Conservation (phyloP, 2,113 vertebrate genomes). For the Halichoerus grypus region DNA sequence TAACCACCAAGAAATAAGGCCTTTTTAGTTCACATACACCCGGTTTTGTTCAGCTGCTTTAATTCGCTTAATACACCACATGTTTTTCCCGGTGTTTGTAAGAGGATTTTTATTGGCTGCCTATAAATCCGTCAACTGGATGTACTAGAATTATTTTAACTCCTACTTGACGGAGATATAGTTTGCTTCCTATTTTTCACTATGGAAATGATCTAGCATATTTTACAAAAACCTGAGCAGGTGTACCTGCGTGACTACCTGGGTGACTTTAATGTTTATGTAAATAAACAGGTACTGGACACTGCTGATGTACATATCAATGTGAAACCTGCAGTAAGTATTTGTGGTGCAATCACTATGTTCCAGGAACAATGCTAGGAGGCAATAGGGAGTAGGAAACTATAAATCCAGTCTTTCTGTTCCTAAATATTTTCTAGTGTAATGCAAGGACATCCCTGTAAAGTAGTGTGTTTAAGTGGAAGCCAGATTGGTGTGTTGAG, state of each 20-base stretch:
- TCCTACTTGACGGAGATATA: neutral
- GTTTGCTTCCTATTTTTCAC: constrained; percentile 17
- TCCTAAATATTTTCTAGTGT: neutral
- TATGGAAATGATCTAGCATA: neutral
- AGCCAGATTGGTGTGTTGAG: neutral
- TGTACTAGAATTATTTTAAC: neutral
- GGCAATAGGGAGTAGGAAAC: neutral
- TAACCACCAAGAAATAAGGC: constrained; percentile 28
- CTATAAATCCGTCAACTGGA: constrained; percentile 6
- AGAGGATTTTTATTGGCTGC: neutral
- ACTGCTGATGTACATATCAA: neutral
- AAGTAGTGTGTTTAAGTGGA: neutral
- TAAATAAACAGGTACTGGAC: neutral
- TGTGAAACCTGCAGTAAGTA: neutral
- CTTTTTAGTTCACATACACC: neutral
- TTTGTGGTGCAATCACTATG: neutral
- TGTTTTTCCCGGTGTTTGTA: neutral
- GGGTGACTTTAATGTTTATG: constrained; percentile 7
- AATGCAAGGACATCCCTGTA: neutral
- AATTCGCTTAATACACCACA: neutral
- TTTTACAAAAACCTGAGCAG: neutral
- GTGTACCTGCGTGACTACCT: neutral
- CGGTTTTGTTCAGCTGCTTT: neutral
- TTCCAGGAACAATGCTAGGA: neutral
- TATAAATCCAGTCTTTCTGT: neutral